phyloP scores from a whole-genome alignment of 2,797 vertebrate genomes.

The Etheostoma perlongum region DNA sequence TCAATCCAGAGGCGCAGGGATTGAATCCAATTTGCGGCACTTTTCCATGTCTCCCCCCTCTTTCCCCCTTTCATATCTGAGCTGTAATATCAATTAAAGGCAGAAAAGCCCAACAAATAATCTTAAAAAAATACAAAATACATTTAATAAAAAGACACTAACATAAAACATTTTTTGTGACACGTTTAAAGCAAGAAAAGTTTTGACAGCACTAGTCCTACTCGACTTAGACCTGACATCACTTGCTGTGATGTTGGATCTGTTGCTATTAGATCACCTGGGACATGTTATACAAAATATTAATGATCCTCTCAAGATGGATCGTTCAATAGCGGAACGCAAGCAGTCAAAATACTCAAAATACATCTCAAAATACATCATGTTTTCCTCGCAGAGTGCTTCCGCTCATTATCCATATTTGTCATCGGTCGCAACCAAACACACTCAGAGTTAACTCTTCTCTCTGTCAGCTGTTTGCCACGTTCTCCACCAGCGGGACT shows the following conservation, averaged over 20 bases:
- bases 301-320: conserved; percentile 24
- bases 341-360: conserved; percentile 4
- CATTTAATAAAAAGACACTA: too few relatives aligned
- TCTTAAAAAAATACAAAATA: too few relatives aligned
- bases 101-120: too few relatives aligned
- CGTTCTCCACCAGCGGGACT: conserved; percentile 45
- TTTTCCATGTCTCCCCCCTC: too few relatives aligned
- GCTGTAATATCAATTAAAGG: too few relatives aligned
- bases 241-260: not conserved
- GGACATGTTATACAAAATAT: conserved; percentile 9
- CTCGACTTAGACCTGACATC: not conserved
- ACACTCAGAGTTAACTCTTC: conserved; percentile 36
- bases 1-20: too few relatives aligned
- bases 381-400: conserved; percentile 25
- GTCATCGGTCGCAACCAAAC: conserved; percentile 47
- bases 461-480: conserved; percentile 51
- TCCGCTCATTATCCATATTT: conserved; percentile 67
- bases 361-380: not conserved
- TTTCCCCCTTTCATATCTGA: too few relatives aligned
- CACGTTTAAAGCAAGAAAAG: not conserved
- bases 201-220: too few relatives aligned
- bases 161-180: too few relatives aligned
- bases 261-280: not conserved
- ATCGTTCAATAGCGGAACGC: conserved; percentile 6
- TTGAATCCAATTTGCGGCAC: too few relatives aligned